Conservation (phyloP, 2,113 vertebrate genomes). For the Chascanopsetta lugubris region DNA sequence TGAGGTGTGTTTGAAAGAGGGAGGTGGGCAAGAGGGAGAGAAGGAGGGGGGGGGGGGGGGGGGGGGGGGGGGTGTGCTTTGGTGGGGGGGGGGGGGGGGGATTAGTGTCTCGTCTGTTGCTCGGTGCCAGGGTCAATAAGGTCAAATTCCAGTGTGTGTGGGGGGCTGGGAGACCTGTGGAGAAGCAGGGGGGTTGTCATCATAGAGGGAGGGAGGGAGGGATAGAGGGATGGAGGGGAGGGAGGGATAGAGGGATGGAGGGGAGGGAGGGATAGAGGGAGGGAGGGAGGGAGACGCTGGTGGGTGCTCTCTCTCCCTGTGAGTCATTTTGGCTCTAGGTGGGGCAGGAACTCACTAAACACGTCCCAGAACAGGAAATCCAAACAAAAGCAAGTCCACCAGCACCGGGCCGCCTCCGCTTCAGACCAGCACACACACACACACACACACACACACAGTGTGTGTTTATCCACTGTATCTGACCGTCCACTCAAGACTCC, state of each 20-base stretch:
- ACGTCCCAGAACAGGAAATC: constrained; percentile 72
- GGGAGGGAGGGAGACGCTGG: constrained; percentile 32
- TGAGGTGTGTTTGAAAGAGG: constrained; percentile 32
- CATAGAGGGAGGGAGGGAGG: constrained; percentile 51
- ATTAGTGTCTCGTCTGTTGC: constrained; percentile 36
- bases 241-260: constrained; percentile 38
- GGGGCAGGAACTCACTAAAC: constrained; percentile 75
- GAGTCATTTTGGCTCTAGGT: constrained; percentile 58
- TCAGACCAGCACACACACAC: background rate
- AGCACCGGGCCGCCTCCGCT: constrained; percentile 17
- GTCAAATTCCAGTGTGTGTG: constrained; percentile 74
- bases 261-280: too few species aligned
- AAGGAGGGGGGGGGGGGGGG: background rate
- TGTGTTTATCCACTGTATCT: constrained; percentile 8
- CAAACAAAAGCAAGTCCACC: constrained; percentile 62
- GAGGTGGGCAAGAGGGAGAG: too few species aligned
- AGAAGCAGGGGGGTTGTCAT: constrained; percentile 64
- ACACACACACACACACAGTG: constrained; percentile 11
- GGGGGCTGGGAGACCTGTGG: constrained; percentile 52
- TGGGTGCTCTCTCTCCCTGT: constrained; percentile 58
- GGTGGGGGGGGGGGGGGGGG: background rate
- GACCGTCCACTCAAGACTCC: background rate
- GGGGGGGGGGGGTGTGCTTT: background rate
- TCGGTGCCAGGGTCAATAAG: constrained; percentile 57
- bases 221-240: too few species aligned